These are phyloP conservation scores for Blera fallax DNA, from an alignment of 2,888 invertebrate genomes.

Conservation along the genomic window DNA sequence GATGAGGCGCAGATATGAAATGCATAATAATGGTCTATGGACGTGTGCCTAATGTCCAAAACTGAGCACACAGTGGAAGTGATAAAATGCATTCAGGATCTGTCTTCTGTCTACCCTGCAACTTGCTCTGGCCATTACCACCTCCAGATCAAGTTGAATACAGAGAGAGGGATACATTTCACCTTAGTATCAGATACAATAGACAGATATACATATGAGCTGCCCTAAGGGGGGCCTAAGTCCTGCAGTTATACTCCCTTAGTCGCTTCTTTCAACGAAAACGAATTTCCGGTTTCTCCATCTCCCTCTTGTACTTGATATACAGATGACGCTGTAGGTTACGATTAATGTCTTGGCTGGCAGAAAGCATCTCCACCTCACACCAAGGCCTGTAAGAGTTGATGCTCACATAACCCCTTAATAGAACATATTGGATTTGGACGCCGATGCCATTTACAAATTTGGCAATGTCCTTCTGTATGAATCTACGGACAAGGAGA, in stretches of 20 bases:
- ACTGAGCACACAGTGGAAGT: slow-evolving; percentile 37
- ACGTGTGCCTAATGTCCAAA: slow-evolving; percentile 67
- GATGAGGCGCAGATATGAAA: slow-evolving; percentile 52
- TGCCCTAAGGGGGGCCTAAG: slow-evolving; percentile 31
- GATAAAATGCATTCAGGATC: slow-evolving; percentile 44
- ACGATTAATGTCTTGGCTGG: slow-evolving; percentile 53
- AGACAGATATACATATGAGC: slow-evolving; percentile 50
- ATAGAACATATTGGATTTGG: slow-evolving; percentile 62
- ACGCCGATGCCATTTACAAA: slow-evolving; percentile 61
- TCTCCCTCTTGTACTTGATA: background rate
- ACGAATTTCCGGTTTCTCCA: background rate
- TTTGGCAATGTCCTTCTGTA: slow-evolving; percentile 51
- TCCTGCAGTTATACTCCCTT: slow-evolving; percentile 24
- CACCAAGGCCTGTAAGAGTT: background rate
- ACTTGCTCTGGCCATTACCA: background rate
- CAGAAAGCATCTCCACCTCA: slow-evolving; percentile 1
- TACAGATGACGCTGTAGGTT: slow-evolving; percentile 15
- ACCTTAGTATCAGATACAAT: slow-evolving; percentile 57
- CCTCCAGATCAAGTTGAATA: slow-evolving; percentile 11
- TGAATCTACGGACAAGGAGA: background rate
- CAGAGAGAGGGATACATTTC: slow-evolving; percentile 45
- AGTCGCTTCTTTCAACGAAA: slow-evolving; percentile 51
- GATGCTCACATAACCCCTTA: slow-evolving; percentile 35
- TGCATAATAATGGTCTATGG: slow-evolving; percentile 62
- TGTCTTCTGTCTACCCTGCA: background rate